Conservation (phyloP, 2,113 vertebrate genomes). For the Megaceryle torquata region DNA sequence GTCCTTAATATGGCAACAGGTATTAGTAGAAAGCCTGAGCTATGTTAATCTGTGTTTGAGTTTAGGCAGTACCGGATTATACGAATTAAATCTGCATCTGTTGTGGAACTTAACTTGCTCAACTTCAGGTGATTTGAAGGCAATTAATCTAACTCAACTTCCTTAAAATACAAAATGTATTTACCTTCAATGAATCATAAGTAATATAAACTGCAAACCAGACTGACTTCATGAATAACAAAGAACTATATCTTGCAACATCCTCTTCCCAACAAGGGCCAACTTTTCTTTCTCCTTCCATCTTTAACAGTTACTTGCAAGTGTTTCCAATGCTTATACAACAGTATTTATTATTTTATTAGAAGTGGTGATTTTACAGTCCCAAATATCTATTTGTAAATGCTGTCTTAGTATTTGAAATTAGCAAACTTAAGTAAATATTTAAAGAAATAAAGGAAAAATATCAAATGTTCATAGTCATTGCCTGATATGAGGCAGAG, state of each 20-base stretch:
- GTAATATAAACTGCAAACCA: constrained; percentile 8
- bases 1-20: neutral
- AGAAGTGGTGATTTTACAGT: neutral
- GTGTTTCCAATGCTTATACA: neutral
- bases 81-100: neutral
- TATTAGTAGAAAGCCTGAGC: neutral
- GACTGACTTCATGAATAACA: neutral
- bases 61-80: neutral
- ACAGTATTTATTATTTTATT: neutral
- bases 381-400: neutral
- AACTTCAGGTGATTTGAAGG: neutral
- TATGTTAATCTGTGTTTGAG: neutral
- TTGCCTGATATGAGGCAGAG: neutral
- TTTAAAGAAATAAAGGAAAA: constrained; percentile 15
- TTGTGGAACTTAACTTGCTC: neutral
- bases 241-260: neutral
- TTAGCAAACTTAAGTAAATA: neutral
- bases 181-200: neutral
- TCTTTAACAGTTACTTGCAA: neutral
- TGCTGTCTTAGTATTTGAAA: neutral
- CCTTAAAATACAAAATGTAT: neutral
- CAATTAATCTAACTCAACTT: neutral
- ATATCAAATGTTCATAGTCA: neutral
- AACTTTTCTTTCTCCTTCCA: neutral
- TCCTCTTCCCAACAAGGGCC: neutral